Conservation (phyloP, 2,888 invertebrate genomes). For the Zygaena filipendulae region DNA sequence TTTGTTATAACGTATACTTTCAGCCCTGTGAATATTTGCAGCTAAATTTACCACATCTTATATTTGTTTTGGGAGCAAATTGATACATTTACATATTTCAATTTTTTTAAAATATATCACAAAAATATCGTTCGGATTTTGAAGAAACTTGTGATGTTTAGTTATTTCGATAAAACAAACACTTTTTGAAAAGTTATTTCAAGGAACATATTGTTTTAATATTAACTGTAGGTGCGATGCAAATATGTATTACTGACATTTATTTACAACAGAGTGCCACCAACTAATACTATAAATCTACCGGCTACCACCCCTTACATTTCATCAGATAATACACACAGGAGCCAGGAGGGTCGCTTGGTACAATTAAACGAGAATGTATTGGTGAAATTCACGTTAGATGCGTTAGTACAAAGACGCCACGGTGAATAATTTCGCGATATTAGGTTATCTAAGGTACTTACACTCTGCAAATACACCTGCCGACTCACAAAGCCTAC, state of each 20-base stretch:
- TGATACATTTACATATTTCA: background rate
- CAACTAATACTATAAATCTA: slow-evolving; percentile 53
- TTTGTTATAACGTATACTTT: too few species aligned
- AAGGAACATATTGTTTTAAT: slow-evolving; percentile 35
- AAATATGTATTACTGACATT: too few species aligned
- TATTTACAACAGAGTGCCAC: slow-evolving; percentile 30
- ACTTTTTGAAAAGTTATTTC: too few species aligned
- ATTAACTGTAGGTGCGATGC: slow-evolving; percentile 34
- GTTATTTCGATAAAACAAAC: too few species aligned
- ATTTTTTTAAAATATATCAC: slow-evolving; percentile 2
- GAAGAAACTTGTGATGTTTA: too few species aligned
- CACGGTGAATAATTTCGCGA: slow-evolving; percentile 32
- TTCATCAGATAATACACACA: slow-evolving; percentile 54
- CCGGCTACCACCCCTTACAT: slow-evolving; percentile 51
- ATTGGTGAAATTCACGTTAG: too few species aligned
- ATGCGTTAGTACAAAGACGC: slow-evolving; percentile 18
- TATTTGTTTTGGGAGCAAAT: too few species aligned
- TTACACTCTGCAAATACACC: slow-evolving; percentile 30
- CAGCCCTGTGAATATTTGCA: too few species aligned
- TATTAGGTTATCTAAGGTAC: slow-evolving; percentile 51
- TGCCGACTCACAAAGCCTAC: too few species aligned
- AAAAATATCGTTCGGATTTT: background rate
- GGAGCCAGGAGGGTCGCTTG: slow-evolving; percentile 40
- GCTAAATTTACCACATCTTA: too few species aligned
- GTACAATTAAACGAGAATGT: slow-evolving; percentile 51